Evolutionary conservation across 2,113 vertebrate species (phyloP).

Genomic region (Myrmecobius fasciatus): DNA sequence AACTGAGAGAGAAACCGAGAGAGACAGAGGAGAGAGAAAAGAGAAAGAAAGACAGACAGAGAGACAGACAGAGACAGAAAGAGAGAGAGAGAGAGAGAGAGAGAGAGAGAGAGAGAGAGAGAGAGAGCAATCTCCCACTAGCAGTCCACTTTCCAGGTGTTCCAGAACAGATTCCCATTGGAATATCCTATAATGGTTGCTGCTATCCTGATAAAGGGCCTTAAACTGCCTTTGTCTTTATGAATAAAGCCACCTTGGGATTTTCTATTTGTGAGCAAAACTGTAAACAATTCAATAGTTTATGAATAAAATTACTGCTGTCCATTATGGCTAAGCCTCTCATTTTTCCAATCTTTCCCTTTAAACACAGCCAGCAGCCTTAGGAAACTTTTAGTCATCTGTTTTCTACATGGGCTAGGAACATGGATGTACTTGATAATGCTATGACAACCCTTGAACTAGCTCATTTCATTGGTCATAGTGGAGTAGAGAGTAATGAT

Average conservation of each 20-base stretch:
- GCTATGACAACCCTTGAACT: accelerated
- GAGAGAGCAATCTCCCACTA: not conserved
- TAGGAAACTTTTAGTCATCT: not conserved
- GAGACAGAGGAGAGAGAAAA: too few relatives aligned
- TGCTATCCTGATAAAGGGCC: slow-evolving; percentile 67
- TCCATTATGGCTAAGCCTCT: slow-evolving; percentile 72
- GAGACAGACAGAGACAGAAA: not conserved
- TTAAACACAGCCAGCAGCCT: slow-evolving; percentile 1
- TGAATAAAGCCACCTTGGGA: slow-evolving; percentile 38
- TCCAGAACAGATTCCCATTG: not conserved
- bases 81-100: not conserved
- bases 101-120: not conserved
- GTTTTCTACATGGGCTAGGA: not conserved
- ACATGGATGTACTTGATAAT: not conserved
- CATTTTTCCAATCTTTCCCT: slow-evolving; percentile 49
- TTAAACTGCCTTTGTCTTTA: slow-evolving; percentile 29
- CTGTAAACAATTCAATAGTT: slow-evolving; percentile 68
- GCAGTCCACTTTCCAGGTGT: not conserved
- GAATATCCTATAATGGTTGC: slow-evolving; percentile 52
- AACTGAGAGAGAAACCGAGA: not conserved
- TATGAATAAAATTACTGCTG: slow-evolving; percentile 83
- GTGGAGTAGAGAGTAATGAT: not conserved
- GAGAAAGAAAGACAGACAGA: not conserved
- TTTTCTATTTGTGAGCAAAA: slow-evolving; percentile 77
- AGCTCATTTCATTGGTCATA: not conserved